Conservation (phyloP, 2,888 invertebrate genomes). For the Hylaea fasciaria region DNA sequence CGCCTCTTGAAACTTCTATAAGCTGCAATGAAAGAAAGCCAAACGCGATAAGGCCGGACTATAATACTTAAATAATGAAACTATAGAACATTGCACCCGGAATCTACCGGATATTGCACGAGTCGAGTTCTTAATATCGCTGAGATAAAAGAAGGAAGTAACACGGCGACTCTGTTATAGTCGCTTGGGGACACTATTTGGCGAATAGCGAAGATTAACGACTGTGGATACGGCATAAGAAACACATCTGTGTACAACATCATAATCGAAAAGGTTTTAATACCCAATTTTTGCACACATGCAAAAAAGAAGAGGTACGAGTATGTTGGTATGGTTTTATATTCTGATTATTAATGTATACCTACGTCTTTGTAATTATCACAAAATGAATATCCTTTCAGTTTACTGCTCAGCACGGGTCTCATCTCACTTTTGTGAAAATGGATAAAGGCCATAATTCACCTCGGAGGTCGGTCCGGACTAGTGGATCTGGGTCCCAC, state of each 20-base stretch:
- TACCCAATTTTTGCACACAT: too few species aligned
- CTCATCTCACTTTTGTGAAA: too few species aligned
- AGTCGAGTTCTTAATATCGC: conserved; percentile 49
- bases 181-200: conserved; percentile 41
- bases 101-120: conserved; percentile 18
- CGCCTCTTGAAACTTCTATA: conserved; percentile 48
- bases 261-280: too few species aligned
- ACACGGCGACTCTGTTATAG: conserved; percentile 45
- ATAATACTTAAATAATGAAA: conserved; percentile 47
- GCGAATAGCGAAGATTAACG: background rate
- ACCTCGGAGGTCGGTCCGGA: too few species aligned
- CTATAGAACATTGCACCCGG: conserved; percentile 41
- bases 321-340: too few species aligned
- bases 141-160: conserved; percentile 55
- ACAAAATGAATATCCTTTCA: too few species aligned
- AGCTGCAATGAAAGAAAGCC: conserved; percentile 54
- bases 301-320: too few species aligned
- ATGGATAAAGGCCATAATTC: too few species aligned
- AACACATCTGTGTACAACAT: background rate
- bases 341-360: too few species aligned
- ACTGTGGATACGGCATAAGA: conserved; percentile 14
- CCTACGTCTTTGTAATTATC: too few species aligned
- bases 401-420: too few species aligned
- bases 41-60: conserved; percentile 55
- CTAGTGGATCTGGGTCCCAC: too few species aligned